Conservation (phyloP, 2,113 vertebrate species). For the Pleuronectes platessa region DNA sequence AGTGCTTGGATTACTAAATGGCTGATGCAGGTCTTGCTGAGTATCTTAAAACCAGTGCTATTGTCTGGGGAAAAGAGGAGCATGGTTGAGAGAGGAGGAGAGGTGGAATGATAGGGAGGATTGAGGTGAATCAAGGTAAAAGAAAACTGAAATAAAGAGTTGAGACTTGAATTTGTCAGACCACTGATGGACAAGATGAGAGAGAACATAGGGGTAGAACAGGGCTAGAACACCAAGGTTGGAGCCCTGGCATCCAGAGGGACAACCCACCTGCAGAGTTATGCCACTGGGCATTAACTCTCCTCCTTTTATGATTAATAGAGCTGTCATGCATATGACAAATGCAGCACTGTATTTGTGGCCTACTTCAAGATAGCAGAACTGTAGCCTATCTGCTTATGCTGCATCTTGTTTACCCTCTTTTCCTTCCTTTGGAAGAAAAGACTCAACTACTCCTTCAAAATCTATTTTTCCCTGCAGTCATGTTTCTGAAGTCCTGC, state of each 20-base stretch:
- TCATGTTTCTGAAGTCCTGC: constrained; percentile 19
- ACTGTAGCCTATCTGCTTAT: constrained; percentile 21
- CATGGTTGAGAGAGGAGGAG: neutral
- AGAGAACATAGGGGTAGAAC: constrained; percentile 32
- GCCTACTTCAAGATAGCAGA: constrained; percentile 74
- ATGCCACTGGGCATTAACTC: constrained; percentile 67
- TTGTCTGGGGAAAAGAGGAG: neutral
- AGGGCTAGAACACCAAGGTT: constrained; percentile 47
- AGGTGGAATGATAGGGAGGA: neutral
- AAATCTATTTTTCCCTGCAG: too few relatives aligned
- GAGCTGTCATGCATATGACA: constrained; percentile 75
- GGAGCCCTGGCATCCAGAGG: constrained; percentile 58
- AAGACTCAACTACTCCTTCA: neutral
- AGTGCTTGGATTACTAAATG: constrained; percentile 18
- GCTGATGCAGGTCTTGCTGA: constrained; percentile 10
- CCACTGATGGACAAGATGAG: constrained; percentile 22
- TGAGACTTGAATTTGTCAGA: neutral
- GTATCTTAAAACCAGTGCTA: neutral
- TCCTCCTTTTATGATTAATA: constrained; percentile 76
- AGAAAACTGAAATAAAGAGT: constrained; percentile 13
- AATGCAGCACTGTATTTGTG: constrained; percentile 71
- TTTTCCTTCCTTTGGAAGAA: constrained; percentile 20
- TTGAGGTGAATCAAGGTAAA: neutral
- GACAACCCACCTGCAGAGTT: constrained; percentile 70
- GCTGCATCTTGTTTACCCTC: neutral